phyloP scores from a whole-genome alignment of 1,140 invertebrate genomes.

The Ridgeia piscesae region DNA sequence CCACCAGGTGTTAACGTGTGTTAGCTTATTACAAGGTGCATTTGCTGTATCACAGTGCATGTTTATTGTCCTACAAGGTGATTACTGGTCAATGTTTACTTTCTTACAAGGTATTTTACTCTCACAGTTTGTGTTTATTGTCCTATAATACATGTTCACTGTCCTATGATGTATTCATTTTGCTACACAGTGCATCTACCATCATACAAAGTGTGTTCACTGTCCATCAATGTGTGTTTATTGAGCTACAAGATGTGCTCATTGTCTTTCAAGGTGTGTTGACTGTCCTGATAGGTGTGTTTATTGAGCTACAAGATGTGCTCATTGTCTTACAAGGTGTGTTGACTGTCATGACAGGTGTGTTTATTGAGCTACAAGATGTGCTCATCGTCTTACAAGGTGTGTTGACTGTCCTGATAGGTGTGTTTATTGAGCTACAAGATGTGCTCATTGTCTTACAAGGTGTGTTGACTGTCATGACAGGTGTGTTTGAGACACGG shows the following conservation, averaged over 20 bases:
- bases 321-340: not conserved
- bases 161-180: not conserved
- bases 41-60: not conserved
- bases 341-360: not conserved
- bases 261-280: not conserved
- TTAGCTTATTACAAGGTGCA: not conserved
- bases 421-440: not conserved
- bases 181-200: not conserved
- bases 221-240: not conserved
- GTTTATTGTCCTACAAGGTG: not conserved
- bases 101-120: too few relatives aligned
- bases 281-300: not conserved
- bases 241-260: not conserved
- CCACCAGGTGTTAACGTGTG: not conserved
- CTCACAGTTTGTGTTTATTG: not conserved
- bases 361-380: not conserved
- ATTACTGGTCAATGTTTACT: too few relatives aligned
- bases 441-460: not conserved
- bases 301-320: not conserved
- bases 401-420: not conserved
- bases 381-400: not conserved
- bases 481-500: constrained; percentile 20
- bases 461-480: not conserved
- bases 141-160: not conserved
- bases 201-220: not conserved